Percentiles rank a stretch among this genome's conserved stretches.
Conservation (phyloP, 2,113 vertebrate genomes). For the Excalfactoria chinensis region DNA sequence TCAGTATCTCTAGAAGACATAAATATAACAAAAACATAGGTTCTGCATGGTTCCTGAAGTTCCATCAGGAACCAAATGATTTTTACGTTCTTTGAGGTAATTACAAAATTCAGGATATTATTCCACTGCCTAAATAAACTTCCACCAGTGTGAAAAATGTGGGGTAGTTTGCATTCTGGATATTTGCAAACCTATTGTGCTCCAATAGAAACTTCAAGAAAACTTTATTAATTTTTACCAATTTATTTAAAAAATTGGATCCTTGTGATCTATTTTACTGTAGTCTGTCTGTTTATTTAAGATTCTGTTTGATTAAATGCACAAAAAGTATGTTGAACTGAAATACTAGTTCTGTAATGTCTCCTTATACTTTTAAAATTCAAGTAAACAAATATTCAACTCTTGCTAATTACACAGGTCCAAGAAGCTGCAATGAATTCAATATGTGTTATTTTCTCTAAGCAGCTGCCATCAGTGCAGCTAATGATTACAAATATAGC, state of each 20-base stretch:
- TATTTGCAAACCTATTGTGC: neutral
- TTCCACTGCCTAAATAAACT: neutral
- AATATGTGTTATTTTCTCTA: neutral
- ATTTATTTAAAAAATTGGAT: neutral
- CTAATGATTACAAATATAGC: neutral
- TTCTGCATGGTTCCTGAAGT: neutral
- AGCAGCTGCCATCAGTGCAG: neutral
- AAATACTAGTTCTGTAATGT: neutral
- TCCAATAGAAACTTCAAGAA: neutral
- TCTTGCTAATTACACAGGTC: neutral
- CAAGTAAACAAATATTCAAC: neutral
- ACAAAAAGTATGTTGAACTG: neutral
- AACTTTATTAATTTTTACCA: neutral
- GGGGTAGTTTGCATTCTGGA: neutral
- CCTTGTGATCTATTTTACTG: neutral
- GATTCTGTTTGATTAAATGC: neutral
- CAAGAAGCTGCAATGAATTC: neutral
- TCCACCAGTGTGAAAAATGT: neutral
- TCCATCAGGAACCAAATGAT: neutral
- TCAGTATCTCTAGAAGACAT: neutral
- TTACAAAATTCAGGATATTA: neutral
- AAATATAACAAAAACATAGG: neutral
- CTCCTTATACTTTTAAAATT: neutral
- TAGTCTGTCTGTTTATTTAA: neutral
- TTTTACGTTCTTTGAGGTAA: neutral